A percentile compares a stretch with the other conserved stretches of the same genome.
Conservation (phyloP, 2,888 invertebrate species). For the Temnothorax ravouxi region DNA sequence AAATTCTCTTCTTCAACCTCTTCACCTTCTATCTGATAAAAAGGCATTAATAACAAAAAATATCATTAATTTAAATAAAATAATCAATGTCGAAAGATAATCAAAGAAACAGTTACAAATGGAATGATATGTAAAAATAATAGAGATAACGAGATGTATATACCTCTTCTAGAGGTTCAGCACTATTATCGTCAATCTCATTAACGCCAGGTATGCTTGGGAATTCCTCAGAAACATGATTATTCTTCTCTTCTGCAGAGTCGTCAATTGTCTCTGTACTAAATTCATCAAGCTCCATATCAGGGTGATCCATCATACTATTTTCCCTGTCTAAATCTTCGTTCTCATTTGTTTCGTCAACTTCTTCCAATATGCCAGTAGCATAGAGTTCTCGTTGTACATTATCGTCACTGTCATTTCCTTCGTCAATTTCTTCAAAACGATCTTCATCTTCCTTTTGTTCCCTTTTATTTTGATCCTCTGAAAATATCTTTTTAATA, state of each 20-base stretch:
- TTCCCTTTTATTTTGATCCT: constrained; percentile 71
- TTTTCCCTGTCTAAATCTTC: constrained; percentile 77
- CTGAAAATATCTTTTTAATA: constrained; percentile 6
- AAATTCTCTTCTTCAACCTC: constrained; percentile 80
- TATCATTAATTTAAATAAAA: not conserved
- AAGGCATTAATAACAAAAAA: constrained; percentile 22
- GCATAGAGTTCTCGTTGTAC: constrained; percentile 65
- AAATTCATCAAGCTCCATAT: constrained; percentile 74
- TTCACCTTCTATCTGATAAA: constrained; percentile 76
- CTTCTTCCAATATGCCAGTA: constrained; percentile 69
- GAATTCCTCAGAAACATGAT: constrained; percentile 77
- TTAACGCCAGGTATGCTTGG: constrained; percentile 77
- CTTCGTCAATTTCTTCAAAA: constrained; percentile 65
- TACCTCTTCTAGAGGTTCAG: constrained; percentile 84
- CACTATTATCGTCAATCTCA: constrained; percentile 81
- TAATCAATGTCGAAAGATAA: not conserved
- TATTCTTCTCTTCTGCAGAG: constrained; percentile 78
- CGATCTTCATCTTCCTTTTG: constrained; percentile 81
- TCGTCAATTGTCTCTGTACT: constrained; percentile 76
- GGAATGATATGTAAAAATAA: constrained; percentile 5
- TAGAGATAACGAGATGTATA: constrained; percentile 41
- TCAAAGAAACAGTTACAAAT: constrained; percentile 2
- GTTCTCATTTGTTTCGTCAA: constrained; percentile 78
- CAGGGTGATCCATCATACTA: constrained; percentile 70
- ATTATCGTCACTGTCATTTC: constrained; percentile 67